phyloP scores from a whole-genome alignment of 2,888 invertebrate species.

The Quadriops clusia region DNA sequence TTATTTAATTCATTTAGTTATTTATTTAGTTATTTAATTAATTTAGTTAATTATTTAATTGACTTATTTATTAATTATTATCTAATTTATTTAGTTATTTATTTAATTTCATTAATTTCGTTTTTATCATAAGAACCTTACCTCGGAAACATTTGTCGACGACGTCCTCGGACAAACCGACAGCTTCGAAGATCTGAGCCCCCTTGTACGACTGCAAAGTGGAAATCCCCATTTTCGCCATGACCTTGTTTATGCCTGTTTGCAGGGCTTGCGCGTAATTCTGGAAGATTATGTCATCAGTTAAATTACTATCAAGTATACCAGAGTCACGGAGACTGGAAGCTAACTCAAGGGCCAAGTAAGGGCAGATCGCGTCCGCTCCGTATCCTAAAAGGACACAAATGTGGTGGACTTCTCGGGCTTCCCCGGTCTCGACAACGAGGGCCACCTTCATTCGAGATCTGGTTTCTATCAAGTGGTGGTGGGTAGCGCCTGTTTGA shows the following conservation, averaged over 20 bases:
- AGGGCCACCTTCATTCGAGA: constrained; percentile 94
- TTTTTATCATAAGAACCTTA: constrained; percentile 7
- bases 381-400: constrained; percentile 92
- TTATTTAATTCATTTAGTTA: not conserved
- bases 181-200: constrained; percentile 98
- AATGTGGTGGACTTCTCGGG: constrained; percentile 91
- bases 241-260: constrained; percentile 55
- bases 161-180: constrained; percentile 85
- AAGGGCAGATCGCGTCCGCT: constrained; percentile 96
- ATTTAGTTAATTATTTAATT: not conserved
- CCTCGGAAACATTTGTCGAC: constrained; percentile 85
- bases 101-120: not conserved
- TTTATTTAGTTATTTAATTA: not conserved
- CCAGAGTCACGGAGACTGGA: constrained; percentile 76
- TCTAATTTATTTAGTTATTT: too few relatives aligned
- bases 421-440: constrained; percentile 92
- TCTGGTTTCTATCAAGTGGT: constrained; percentile 86
- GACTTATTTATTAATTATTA: constrained; percentile 1
- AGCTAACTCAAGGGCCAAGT: constrained; percentile 89
- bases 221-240: constrained; percentile 99
- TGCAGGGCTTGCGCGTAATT: constrained; percentile 74
- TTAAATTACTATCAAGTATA: constrained; percentile 61
- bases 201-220: constrained; percentile 97
- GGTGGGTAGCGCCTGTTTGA: constrained; percentile 86
- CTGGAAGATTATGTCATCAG: constrained; percentile 69